Conservation (phyloP, 2,888 invertebrate genomes). For the Parnassius glacialis region DNA sequence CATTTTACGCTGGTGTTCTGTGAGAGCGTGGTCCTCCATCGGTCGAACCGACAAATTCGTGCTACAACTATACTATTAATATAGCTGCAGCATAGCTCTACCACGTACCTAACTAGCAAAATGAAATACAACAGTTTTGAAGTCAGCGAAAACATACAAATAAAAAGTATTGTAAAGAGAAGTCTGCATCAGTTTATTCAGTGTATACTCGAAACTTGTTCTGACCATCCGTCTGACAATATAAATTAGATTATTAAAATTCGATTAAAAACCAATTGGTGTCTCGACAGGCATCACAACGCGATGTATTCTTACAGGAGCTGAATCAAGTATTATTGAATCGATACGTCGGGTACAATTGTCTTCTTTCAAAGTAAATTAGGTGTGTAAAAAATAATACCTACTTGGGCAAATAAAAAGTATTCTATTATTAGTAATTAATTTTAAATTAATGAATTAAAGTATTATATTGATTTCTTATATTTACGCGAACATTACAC, state of each 20-base stretch:
- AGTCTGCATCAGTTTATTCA: neutral
- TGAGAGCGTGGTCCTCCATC: too few species aligned
- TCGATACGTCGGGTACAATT: slow-evolving; percentile 15
- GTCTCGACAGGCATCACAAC: slow-evolving; percentile 15
- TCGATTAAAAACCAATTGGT: slow-evolving; percentile 23
- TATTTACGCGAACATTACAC: too few species aligned
- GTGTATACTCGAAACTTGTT: neutral
- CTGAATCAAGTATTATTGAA: slow-evolving; percentile 37
- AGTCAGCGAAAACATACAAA: neutral
- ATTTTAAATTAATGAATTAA: too few species aligned
- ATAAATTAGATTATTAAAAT: slow-evolving; percentile 22
- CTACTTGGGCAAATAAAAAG: too few species aligned
- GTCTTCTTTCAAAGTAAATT: neutral
- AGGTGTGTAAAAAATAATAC: too few species aligned
- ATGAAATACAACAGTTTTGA: neutral
- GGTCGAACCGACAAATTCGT: too few species aligned
- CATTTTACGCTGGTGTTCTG: too few species aligned
- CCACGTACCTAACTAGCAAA: slow-evolving; percentile 19
- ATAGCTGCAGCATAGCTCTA: too few species aligned
- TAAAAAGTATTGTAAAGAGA: too few species aligned
- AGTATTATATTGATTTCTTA: too few species aligned
- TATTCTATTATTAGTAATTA: too few species aligned
- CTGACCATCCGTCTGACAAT: neutral
- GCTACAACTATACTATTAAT: too few species aligned
- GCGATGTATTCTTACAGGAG: slow-evolving; percentile 27